Conservation (phyloP, 2,888 invertebrate genomes). For the Leistus spinibarbis region DNA sequence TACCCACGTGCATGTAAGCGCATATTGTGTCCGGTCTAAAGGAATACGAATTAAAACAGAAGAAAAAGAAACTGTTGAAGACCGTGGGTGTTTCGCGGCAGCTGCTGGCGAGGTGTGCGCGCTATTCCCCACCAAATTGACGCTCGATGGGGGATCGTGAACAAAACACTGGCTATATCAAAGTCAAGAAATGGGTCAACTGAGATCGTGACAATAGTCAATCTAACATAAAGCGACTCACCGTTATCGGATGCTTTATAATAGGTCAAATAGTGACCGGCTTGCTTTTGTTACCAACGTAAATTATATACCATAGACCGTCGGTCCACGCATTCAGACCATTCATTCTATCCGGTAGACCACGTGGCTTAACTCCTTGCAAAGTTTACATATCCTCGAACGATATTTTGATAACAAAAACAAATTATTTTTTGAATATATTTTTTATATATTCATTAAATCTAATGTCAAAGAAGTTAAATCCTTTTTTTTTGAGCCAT, state of each 20-base stretch:
- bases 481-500: no score
- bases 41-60: neutral
- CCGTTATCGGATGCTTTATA: neutral
- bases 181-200: slow-evolving; percentile 45
- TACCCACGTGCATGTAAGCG: neutral
- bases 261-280: slow-evolving; percentile 10
- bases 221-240: slow-evolving; percentile 45
- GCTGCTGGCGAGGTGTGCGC: slow-evolving; percentile 13
- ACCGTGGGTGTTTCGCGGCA: neutral
- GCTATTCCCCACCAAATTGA: neutral
- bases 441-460: no score
- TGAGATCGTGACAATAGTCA: slow-evolving; percentile 50
- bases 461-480: no score
- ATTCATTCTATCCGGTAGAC: neutral
- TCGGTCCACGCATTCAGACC: neutral
- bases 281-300: neutral
- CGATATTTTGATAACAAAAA: no score
- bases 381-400: no score
- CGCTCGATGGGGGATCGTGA: neutral
- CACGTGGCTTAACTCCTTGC: no score
- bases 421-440: no score
- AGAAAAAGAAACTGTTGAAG: neutral
- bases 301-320: neutral
- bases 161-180: neutral
- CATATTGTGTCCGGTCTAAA: neutral